Evolutionary conservation across 1,140 invertebrate genomes (phyloP).

Genomic region (Hypsibius dujardini): DNA sequence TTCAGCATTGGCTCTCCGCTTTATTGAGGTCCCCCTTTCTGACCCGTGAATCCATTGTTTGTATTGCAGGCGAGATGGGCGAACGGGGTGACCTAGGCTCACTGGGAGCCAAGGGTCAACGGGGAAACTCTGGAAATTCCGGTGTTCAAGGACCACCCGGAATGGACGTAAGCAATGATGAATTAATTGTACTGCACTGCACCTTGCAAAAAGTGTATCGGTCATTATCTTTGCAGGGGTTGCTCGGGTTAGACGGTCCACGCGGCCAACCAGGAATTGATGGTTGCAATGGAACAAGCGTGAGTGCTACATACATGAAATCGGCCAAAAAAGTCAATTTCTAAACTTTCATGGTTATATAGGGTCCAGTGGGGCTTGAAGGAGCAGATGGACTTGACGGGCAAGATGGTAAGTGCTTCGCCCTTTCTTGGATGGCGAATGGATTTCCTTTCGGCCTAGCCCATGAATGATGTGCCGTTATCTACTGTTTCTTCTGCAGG

Average conservation of each 20-base stretch:
- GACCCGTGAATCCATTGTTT: not conserved
- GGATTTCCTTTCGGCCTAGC: too few species aligned
- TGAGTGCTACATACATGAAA: not conserved
- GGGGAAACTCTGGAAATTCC: not conserved
- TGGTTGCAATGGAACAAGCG: conserved; percentile 4
- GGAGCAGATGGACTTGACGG: too few species aligned
- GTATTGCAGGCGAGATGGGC: not conserved
- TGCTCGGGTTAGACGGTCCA: not conserved
- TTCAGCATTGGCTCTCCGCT: not conserved
- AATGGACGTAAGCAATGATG: not conserved
- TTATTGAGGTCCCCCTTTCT: not conserved
- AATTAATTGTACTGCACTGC: too few species aligned
- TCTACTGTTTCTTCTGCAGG: too few species aligned
- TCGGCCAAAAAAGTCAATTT: too few species aligned
- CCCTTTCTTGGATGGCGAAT: too few species aligned
- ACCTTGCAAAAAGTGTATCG: too few species aligned
- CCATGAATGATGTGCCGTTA: too few species aligned
- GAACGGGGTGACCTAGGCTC: not conserved
- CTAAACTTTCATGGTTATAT: too few species aligned
- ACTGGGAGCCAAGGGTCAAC: conserved; percentile 4
- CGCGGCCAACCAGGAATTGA: not conserved
- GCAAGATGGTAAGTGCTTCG: too few species aligned
- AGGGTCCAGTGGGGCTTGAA: too few species aligned
- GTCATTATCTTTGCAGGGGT: not conserved
- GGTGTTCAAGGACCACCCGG: not conserved